Percentiles rank a stretch among this genome's conserved stretches.
Evolutionary conservation across 2,113 vertebrate genomes (phyloP).

Genomic region (Corvus hawaiiensis): DNA sequence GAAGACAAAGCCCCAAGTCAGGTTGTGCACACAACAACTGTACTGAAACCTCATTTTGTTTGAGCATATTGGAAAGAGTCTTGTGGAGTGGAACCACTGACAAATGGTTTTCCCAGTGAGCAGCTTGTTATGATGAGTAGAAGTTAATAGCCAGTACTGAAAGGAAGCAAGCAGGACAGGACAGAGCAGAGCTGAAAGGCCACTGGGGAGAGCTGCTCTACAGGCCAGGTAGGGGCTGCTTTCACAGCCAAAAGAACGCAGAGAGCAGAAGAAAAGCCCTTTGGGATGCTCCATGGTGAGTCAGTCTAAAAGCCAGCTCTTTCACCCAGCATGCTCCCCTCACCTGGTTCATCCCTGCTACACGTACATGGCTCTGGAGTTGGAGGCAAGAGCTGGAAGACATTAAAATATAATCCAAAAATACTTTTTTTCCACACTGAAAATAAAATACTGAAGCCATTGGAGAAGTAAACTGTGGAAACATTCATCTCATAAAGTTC

Average conservation of each 20-base stretch:
- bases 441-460: not conserved
- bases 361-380: not conserved
- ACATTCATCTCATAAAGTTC: not conserved
- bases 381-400: slow-evolving; percentile 40
- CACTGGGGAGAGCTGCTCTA: not conserved
- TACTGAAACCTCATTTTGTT: not conserved
- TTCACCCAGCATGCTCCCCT: slow-evolving; percentile 15
- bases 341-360: slow-evolving; percentile 16
- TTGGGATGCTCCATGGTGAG: not conserved
- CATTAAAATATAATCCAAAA: slow-evolving; percentile 1
- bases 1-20: not conserved
- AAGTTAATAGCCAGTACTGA: not conserved
- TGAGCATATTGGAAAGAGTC: not conserved
- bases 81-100: not conserved
- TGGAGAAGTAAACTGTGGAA: not conserved
- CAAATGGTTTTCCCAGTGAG: not conserved
- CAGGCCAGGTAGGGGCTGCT: not conserved
- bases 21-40: not conserved
- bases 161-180: slow-evolving; percentile 6
- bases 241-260: not conserved
- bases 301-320: not conserved
- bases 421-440: not conserved
- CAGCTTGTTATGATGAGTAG: not conserved
- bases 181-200: slow-evolving; percentile 9
- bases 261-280: not conserved